Evolutionary conservation across 2,888 invertebrate genomes (phyloP), one percentile per base, ranked within the genome.

Genomic region (Drosophila subsilvestris): DNA sequence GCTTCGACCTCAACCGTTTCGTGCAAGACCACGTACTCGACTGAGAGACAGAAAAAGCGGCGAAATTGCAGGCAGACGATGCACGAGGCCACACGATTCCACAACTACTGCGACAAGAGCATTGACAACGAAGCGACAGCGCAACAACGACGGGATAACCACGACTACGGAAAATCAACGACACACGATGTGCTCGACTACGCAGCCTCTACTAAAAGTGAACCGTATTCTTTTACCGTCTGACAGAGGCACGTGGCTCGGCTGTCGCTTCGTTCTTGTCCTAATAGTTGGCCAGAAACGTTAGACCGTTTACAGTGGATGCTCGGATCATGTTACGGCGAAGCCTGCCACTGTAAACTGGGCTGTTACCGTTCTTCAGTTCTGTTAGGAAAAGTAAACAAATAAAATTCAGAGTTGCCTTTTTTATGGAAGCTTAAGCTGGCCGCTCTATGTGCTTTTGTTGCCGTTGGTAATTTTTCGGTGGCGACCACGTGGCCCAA

Each of bases 21-120:
- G 81, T 75, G 78, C 80, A 80, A 78, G 78, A 78, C 81, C 78
- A 78, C 80, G 78, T 75, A 75, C 81, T 78, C 81, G 78, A 78
- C 81, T 78, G 75, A 81, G 48, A 75, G 53, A 54, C 70, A 48
- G 56, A 49, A 56, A 55, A 69, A 69, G 60, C 60, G 42, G 47
- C 63, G 20, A 42, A 42, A n/a, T 42, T 22, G 44, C 59, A 37
- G 22, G 58, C 32, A 27, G 55, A 17, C 45, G 44, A 55, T 37
- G 37, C n/a, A 37, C 37, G 37, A 37, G 37, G 37, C 37, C n/a
- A n/a, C 37, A 37, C 37, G 37, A 37, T 37, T n/a, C n/a, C 37
- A n/a, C 14, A 37, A n/a, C 37, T 37, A 37, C 37, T 37, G 37
- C n/a, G 37, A 37, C 37, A 37, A 37, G 7, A n/a, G 37, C n/a